Evolutionary conservation across 2,888 invertebrate species (phyloP), one percentile per base, ranked within the genome.

Genomic region (Hypercompe scribonia): DNA sequence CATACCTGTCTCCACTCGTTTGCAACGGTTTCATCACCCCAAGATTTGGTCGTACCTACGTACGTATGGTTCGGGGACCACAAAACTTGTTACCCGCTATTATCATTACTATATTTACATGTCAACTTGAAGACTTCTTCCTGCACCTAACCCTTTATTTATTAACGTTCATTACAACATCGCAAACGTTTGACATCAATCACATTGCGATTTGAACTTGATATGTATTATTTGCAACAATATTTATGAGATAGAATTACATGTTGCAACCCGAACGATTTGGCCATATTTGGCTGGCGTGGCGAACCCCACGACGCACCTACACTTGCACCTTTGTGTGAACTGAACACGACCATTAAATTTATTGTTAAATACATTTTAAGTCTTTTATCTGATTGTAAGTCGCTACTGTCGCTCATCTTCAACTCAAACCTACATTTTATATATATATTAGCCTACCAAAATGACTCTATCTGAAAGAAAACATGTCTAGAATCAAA

Each of bases 221-320:
- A 90, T 89, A 89, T 82, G 88, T 90, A 90, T 90, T 90, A 90
- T 90, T 90, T 90, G 85, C 82, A 73, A 67, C 78, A 70, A 89
- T 89, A 90, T 90, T 90, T 90, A 90, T 89, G 90, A 89, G 84
- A 89, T 88, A 86, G 88, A 89, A 90, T 90, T 90, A 90, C 82
- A 90, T 78, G 87, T 85, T 89, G 76, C 78, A 80, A 76, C 71
- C 76, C 78, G 78, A 78, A 81, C 81, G 81, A 81, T 80, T 75
- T 71, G 69, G 76, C 72, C 74, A 71, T 72, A 71, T 74, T 74
- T 65, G 82, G 33, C 24, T 34, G 64, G 18, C 33, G 24, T 24
- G 28, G 68, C 58, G 68, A 28, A 31, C 28, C 39, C 21, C 28
- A 61, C 2, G 54, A n/a, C 61, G 28, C 31, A 28, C 15, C 3